A percentile compares a stretch with the other conserved stretches of the same genome.
Conservation (phyloP, 2,797 vertebrate genomes). For the Tadarida brasiliensis region DNA sequence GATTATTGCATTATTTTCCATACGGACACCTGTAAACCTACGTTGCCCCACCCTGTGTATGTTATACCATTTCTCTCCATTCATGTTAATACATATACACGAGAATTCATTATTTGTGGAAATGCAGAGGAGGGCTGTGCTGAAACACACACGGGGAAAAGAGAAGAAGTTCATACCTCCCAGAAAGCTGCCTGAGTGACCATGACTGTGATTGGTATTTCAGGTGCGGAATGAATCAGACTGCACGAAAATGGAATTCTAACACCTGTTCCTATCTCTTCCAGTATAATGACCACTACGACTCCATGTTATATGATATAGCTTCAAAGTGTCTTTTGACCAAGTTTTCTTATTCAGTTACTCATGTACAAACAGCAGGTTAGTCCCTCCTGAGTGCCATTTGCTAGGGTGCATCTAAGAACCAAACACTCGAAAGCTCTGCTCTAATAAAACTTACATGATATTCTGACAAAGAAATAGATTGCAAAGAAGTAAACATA, state of each 20-base stretch:
- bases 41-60: not conserved
- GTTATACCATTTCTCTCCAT: not conserved
- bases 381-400: not conserved
- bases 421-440: not conserved
- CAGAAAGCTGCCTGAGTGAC: not conserved
- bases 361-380: not conserved
- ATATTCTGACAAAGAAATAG: not conserved
- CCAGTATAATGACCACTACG: not conserved
- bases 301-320: not conserved
- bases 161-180: not conserved
- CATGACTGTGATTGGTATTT: conserved; percentile 30
- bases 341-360: conserved; percentile 34
- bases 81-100: conserved; percentile 2
- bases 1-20: not conserved
- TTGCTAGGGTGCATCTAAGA: not conserved
- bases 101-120: conserved; percentile 40
- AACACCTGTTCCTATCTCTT: not conserved
- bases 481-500: not conserved
- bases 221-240: conserved; percentile 41
- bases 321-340: conserved; percentile 45
- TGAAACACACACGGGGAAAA: not conserved
- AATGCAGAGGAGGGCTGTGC: not conserved
- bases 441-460: not conserved
- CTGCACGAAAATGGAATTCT: conserved; percentile 35
- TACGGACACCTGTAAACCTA: not conserved